These are phyloP conservation scores for Elysia crispata DNA, from an alignment of 2,888 invertebrate species.

Conservation along the genomic window DNA sequence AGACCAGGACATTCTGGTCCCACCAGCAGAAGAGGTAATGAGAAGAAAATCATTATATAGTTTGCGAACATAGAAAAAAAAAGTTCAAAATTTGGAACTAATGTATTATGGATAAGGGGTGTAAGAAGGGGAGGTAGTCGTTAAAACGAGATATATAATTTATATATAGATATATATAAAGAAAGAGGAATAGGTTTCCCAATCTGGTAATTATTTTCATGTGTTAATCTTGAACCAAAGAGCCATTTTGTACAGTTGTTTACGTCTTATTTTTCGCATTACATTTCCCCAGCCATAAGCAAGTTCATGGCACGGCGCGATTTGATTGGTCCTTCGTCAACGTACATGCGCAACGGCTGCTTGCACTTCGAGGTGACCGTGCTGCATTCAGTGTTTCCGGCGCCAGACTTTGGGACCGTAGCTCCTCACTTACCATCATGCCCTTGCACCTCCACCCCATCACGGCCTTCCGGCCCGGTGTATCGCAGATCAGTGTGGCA, in stretches of 20 bases:
- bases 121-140: too few species aligned
- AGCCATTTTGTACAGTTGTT: too few species aligned
- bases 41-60: neutral
- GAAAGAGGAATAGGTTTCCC: too few species aligned
- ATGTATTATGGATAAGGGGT: too few species aligned
- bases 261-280: too few species aligned
- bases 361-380: slow-evolving; percentile 39
- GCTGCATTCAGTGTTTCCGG: slow-evolving; percentile 37
- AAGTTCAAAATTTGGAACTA: too few species aligned
- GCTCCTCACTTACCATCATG: neutral
- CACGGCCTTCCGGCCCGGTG: neutral
- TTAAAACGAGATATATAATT: too few species aligned
- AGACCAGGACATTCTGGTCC: neutral
- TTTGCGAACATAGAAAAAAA: too few species aligned
- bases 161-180: too few species aligned
- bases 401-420: slow-evolving; percentile 1
- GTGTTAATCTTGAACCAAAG: too few species aligned
- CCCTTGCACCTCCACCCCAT: neutral
- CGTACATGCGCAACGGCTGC: slow-evolving; percentile 9
- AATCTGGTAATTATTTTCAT: too few species aligned
- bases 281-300: neutral
- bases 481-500: neutral
- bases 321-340: slow-evolving; percentile 9
- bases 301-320: slow-evolving; percentile 32
- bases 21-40: slow-evolving; percentile 32